Percentiles rank a stretch among this genome's conserved stretches.
These are phyloP conservation scores for Drosophila albomicans DNA, from an alignment of 1,140 invertebrate genomes.

Conservation along the genomic window DNA sequence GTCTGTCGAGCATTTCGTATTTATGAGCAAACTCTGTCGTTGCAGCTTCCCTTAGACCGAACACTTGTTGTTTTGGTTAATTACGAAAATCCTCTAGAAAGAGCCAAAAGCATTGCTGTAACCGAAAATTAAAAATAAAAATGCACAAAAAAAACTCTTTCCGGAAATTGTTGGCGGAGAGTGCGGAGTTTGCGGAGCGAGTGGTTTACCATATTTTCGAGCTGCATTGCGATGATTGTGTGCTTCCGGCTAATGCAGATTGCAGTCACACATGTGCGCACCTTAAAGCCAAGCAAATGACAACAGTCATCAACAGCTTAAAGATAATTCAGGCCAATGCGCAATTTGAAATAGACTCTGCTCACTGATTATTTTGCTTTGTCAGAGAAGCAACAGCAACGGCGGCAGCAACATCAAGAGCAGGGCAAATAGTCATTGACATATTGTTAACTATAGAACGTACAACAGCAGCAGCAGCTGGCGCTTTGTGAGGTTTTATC, in stretches of 20 bases:
- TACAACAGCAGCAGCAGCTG: slow-evolving; percentile 13
- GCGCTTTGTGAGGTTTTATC: slow-evolving; percentile 32
- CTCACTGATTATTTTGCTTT: slow-evolving; percentile 41
- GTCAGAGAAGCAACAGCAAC: not conserved
- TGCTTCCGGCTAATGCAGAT: slow-evolving; percentile 65
- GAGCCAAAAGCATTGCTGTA: too few species aligned
- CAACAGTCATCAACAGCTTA: slow-evolving; percentile 39
- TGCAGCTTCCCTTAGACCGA: slow-evolving; percentile 51
- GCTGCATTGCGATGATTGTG: slow-evolving; percentile 73
- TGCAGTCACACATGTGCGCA: slow-evolving; percentile 36
- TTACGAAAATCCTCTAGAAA: slow-evolving; percentile 41
- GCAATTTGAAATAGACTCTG: slow-evolving; percentile 15
- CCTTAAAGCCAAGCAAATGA: slow-evolving; percentile 22
- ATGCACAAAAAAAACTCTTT: not conserved
- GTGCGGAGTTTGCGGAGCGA: slow-evolving; percentile 33
- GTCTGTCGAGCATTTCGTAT: slow-evolving; percentile 51
- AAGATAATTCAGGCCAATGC: slow-evolving; percentile 56
- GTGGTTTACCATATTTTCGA: slow-evolving; percentile 4
- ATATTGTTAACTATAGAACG: slow-evolving; percentile 50
- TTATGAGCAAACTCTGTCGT: slow-evolving; percentile 20
- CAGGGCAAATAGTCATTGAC: slow-evolving; percentile 64
- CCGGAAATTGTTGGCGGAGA: slow-evolving; percentile 39
- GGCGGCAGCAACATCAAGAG: slow-evolving; percentile 3
- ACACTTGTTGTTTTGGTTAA: slow-evolving; percentile 72
- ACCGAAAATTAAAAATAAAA: slow-evolving; percentile 18